phyloP scores from a whole-genome alignment of 2,113 vertebrate genomes.

The Camelus bactrianus region DNA sequence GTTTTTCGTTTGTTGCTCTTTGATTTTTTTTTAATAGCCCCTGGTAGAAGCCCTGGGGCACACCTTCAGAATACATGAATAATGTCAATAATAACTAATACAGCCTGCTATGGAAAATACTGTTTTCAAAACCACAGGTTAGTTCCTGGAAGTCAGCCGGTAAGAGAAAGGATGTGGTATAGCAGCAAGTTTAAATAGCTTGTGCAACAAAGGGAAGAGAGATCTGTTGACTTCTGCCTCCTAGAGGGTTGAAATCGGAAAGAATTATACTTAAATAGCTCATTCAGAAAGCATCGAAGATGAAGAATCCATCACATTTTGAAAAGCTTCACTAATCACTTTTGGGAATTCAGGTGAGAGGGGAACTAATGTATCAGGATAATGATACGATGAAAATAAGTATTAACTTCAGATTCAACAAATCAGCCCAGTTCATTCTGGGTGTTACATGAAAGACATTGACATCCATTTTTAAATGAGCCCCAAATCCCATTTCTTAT shows the following conservation, averaged over 20 bases:
- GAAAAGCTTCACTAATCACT: constrained; percentile 54
- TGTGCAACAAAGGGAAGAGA: constrained; percentile 62
- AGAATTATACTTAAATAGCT: constrained; percentile 50
- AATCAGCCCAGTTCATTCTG: background rate
- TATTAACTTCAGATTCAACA: background rate
- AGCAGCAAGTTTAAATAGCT: constrained; percentile 71
- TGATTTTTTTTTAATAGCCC: constrained; percentile 44
- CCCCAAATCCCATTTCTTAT: constrained; percentile 8
- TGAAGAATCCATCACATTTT: constrained; percentile 9
- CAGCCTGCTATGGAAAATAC: constrained; percentile 35
- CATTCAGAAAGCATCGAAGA: constrained; percentile 24
- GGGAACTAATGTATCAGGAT: background rate
- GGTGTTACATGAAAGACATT: background rate
- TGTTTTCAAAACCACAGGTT: constrained; percentile 75
- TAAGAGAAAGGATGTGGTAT: constrained; percentile 68
- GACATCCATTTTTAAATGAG: constrained; percentile 28
- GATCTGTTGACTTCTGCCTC: constrained; percentile 84
- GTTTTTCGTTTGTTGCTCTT: constrained; percentile 66
- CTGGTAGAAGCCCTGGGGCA: constrained; percentile 52
- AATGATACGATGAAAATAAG: constrained; percentile 14
- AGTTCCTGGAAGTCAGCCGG: constrained; percentile 76
- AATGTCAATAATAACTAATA: constrained; percentile 71
- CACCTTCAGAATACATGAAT: constrained; percentile 64
- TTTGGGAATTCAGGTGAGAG: constrained; percentile 30
- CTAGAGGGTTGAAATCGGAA: constrained; percentile 74